phyloP scores from a whole-genome alignment of 2,888 invertebrate genomes.

The Sinelater perroti region DNA sequence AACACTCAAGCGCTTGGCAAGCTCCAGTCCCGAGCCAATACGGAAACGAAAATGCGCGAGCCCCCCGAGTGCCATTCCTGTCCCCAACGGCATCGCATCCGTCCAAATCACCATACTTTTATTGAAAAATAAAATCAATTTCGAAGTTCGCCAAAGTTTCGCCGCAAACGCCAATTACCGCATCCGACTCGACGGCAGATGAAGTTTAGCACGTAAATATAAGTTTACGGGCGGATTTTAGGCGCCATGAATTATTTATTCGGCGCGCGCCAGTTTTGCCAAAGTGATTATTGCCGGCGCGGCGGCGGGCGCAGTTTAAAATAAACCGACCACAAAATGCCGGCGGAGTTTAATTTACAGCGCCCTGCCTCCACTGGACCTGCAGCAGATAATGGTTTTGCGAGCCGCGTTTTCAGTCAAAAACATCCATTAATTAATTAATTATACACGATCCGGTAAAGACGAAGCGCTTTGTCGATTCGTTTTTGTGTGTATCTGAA shows the following conservation, averaged over 20 bases:
- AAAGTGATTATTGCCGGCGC: constrained; percentile 18
- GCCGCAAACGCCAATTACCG: constrained; percentile 17
- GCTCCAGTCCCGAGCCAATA: constrained; percentile 24
- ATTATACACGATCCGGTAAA: background rate
- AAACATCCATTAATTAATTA: constrained; percentile 15
- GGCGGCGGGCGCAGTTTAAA: constrained; percentile 14
- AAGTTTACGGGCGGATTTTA: constrained; percentile 21
- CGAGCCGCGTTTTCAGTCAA: constrained; percentile 10
- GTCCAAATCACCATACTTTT: constrained; percentile 40
- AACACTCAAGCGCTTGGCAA: constrained; percentile 39
- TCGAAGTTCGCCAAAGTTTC: constrained; percentile 20
- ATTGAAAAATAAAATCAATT: constrained; percentile 40
- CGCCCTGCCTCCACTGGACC: constrained; percentile 4
- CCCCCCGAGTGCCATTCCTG: constrained; percentile 38
- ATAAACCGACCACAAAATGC: constrained; percentile 22
- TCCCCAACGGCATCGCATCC: constrained; percentile 31
- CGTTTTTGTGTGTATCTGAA: too few species aligned
- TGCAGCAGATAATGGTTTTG: constrained; percentile 13
- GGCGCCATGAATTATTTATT: constrained; percentile 25
- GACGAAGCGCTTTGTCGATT: background rate
- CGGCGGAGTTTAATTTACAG: constrained; percentile 17
- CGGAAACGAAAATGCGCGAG: constrained; percentile 37
- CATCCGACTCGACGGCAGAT: constrained; percentile 17
- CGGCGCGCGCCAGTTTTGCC: constrained; percentile 16
- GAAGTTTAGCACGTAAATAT: constrained; percentile 19